Evolutionary conservation across 2,797 vertebrate genomes (phyloP), one percentile per base, ranked within the genome.

Genomic region (Chelon labrosus): DNA sequence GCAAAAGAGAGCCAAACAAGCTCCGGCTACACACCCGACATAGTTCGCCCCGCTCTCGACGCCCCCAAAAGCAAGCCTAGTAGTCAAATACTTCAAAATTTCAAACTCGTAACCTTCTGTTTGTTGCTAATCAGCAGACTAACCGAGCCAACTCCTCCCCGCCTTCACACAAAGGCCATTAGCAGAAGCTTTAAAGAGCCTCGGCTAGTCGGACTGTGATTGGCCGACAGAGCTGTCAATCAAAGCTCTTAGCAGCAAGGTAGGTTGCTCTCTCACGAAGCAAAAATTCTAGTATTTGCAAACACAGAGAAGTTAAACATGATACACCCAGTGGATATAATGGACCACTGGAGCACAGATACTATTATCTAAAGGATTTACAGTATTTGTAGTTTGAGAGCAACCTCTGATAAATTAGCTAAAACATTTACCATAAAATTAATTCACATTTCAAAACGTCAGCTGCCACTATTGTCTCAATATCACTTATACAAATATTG

Each of bases 41-140:
- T 58, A 56, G 79, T 84, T 83, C 58, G 53, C 46, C 16, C 55
- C 59, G 47, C 62, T 77, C 65, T n/a, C 2, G 50, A 39, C 49
- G 54, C 76, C 62, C 53, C 55, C n/a, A n/a, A 77, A 91, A 88
- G 35, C 77, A 81, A 56, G 72, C 75, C 84, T 83, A 69, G 82
- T 57, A 81, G 71, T 78, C 62, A 87, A 86, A 93, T 85, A 88
- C 73, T 92, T 90, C 72, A 87, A 85, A 82, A 85, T 88, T 80
- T 77, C 85, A 90, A 94, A 95, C 94, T 96, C 94, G 94, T 94
- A 94, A 94, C 93, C 95, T 93, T 95, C 94, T 93, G 92, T 91
- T 95, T 94, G 92, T 92, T 91, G 90, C 92, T 93, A 93, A 89
- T 91, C 91, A 84, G 85, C 92, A 94, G 93, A 90, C 93, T 83